Percentiles rank a stretch among this genome's conserved stretches.
Evolutionary conservation across 2,113 vertebrate species (phyloP).

Genomic region (Mobula birostris): DNA sequence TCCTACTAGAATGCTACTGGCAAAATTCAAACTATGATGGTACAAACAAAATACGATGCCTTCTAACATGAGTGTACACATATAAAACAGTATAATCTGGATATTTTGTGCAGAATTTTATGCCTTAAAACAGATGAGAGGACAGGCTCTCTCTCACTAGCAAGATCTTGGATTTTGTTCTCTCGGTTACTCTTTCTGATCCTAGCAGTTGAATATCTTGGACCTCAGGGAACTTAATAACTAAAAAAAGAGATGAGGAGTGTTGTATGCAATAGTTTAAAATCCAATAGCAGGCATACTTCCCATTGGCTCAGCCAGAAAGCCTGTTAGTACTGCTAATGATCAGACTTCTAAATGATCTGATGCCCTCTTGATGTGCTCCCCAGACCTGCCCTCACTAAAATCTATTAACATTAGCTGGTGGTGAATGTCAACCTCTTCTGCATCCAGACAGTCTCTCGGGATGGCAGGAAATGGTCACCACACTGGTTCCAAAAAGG

Average conservation of each 20-base stretch:
- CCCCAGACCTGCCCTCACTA: not conserved
- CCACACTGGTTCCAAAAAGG: not conserved
- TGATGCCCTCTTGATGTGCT: not conserved
- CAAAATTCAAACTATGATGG: too few relatives aligned
- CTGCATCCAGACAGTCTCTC: too few relatives aligned
- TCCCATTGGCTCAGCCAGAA: not conserved
- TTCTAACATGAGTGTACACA: not conserved
- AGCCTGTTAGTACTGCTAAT: not conserved
- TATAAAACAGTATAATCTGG: not conserved
- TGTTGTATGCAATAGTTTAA: not conserved
- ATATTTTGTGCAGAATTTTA: not conserved
- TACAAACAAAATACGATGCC: not conserved
- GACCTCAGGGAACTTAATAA: not conserved
- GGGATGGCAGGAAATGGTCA: not conserved
- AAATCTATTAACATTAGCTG: too few relatives aligned
- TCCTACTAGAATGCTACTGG: not conserved
- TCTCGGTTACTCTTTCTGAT: not conserved
- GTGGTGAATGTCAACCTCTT: not conserved
- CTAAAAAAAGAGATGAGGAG: not conserved
- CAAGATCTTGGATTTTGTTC: not conserved
- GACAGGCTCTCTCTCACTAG: too few relatives aligned
- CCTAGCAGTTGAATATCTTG: not conserved
- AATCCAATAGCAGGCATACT: not conserved
- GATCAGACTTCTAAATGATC: not conserved
- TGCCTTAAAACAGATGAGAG: not conserved